Conservation (phyloP, 2,797 vertebrate genomes). For the Fistularia tabacaria region DNA sequence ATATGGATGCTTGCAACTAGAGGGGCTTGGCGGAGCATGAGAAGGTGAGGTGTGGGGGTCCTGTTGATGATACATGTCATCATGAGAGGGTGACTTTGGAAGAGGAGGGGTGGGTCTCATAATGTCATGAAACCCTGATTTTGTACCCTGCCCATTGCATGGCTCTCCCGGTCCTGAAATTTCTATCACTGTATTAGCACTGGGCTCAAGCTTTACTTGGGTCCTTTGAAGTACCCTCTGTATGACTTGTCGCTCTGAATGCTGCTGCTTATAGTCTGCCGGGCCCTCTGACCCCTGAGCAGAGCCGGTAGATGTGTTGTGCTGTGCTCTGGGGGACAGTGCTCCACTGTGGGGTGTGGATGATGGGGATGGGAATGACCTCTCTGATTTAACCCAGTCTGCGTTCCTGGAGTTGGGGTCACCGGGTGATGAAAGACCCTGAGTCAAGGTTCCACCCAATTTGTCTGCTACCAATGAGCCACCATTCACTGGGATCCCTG, state of each 20-base stretch:
- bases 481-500: constrained; percentile 41
- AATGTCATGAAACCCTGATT: constrained; percentile 45
- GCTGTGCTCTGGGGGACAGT: constrained; percentile 72
- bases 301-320: constrained; percentile 80
- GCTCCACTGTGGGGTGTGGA: constrained; percentile 56
- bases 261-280: constrained; percentile 87
- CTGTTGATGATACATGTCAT: constrained; percentile 51
- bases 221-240: constrained; percentile 84
- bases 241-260: constrained; percentile 84
- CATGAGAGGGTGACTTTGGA: constrained; percentile 48
- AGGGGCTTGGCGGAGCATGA: constrained; percentile 44
- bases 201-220: constrained; percentile 85
- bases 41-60: constrained; percentile 43
- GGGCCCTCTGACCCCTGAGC: constrained; percentile 76
- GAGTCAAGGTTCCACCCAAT: constrained; percentile 30
- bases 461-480: constrained; percentile 45
- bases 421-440: constrained; percentile 42
- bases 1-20: constrained; percentile 34
- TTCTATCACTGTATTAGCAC: constrained; percentile 77
- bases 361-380: constrained; percentile 60
- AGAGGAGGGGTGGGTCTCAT: constrained; percentile 47
- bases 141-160: constrained; percentile 47
- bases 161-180: constrained; percentile 70
- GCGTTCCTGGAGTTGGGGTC: constrained; percentile 52
- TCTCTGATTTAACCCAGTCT: constrained; percentile 70